Evolutionary conservation across 2,797 vertebrate genomes (phyloP).

Genomic region (Agapornis canus): DNA sequence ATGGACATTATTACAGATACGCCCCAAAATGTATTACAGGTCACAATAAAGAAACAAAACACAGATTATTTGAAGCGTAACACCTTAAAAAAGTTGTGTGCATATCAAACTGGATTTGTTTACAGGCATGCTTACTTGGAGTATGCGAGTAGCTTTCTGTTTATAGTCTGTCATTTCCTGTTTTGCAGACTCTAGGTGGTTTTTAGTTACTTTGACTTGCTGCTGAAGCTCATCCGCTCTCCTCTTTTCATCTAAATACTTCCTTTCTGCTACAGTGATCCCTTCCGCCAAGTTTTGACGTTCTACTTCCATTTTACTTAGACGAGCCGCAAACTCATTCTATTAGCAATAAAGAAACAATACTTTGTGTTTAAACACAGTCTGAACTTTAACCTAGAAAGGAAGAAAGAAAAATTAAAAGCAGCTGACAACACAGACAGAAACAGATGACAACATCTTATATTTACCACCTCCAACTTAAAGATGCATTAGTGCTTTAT

Average conservation of each 20-base stretch:
- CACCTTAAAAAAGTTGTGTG: neutral
- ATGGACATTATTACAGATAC: neutral
- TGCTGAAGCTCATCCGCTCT: constrained; percentile 89
- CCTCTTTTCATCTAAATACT: constrained; percentile 85
- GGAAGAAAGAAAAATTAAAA: constrained; percentile 10
- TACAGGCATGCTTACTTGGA: constrained; percentile 81
- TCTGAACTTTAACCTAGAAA: neutral
- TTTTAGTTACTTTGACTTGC: constrained; percentile 84
- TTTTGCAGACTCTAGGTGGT: constrained; percentile 83
- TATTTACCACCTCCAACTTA: neutral
- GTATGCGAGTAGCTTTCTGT: constrained; percentile 94
- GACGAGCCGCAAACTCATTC: constrained; percentile 86
- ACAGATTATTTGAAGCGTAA: neutral
- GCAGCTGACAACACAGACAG: neutral
- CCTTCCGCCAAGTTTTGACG: constrained; percentile 90
- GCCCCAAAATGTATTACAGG: neutral
- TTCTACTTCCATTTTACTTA: constrained; percentile 88
- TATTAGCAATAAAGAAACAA: constrained; percentile 64
- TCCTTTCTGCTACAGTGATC: constrained; percentile 85
- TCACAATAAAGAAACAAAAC: neutral
- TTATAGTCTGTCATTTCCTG: constrained; percentile 95
- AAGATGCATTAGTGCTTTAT: neutral
- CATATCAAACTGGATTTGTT: neutral
- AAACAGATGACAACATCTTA: neutral
- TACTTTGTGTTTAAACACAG: constrained; percentile 28